Conservation (phyloP, 2,888 invertebrate species). For the Nasonia oneida region DNA sequence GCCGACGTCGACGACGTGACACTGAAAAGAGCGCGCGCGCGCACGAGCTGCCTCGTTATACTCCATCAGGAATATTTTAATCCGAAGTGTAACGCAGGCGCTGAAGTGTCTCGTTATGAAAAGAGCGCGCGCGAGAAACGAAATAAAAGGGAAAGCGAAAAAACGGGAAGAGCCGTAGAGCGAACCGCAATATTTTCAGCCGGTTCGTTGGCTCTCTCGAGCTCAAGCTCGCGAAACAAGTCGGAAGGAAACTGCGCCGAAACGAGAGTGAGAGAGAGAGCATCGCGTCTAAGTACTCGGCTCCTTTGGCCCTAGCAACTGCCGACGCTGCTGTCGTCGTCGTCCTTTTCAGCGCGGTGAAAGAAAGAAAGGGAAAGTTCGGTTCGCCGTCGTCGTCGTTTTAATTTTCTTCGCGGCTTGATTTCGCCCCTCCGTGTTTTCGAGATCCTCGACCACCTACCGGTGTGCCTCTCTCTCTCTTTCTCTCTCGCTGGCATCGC, state of each 20-base stretch:
- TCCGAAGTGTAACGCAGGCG: slow-evolving; percentile 47
- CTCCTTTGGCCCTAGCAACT: slow-evolving; percentile 46
- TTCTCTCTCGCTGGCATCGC: too few species aligned
- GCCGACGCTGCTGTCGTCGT: slow-evolving; percentile 24
- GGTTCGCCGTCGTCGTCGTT: slow-evolving; percentile 49
- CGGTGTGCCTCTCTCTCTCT: slow-evolving; percentile 49
- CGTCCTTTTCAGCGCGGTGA: slow-evolving; percentile 25
- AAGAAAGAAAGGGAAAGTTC: slow-evolving; percentile 26
- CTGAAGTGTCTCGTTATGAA: slow-evolving; percentile 70
- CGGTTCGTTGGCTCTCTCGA: slow-evolving; percentile 57
- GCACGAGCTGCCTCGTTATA: slow-evolving; percentile 17
- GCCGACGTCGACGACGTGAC: slow-evolving; percentile 19
- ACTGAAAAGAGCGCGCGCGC: slow-evolving; percentile 54
- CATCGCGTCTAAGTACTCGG: slow-evolving; percentile 54
- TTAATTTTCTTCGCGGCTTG: slow-evolving; percentile 78
- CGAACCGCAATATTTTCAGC: slow-evolving; percentile 63
- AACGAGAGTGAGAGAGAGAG: slow-evolving; percentile 36
- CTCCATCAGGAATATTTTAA: slow-evolving; percentile 63
- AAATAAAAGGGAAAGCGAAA: slow-evolving; percentile 51
- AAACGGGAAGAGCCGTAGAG: slow-evolving; percentile 27
- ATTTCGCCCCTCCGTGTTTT: slow-evolving; percentile 71
- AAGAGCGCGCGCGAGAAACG: slow-evolving; percentile 44
- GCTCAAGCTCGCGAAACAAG: slow-evolving; percentile 64
- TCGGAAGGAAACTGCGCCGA: slow-evolving; percentile 64
- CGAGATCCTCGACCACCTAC: slow-evolving; percentile 65